Base-by-base conservation (phyloP, 2,888 invertebrate genomes). In the Plutella xylostella region DNA sequence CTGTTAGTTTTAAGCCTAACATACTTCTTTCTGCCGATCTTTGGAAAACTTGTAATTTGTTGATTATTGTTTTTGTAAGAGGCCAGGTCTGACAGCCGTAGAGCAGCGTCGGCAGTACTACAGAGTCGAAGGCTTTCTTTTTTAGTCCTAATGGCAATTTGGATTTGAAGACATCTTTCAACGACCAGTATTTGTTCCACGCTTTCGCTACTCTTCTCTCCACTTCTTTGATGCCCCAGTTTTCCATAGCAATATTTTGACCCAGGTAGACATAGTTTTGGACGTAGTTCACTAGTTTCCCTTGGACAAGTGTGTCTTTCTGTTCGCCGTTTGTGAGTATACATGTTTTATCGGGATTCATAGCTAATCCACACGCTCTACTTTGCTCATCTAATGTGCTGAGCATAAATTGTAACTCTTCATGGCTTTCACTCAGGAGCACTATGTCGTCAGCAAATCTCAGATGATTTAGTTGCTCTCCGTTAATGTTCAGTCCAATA, bases 381-480 rank as follows among this genome's bases (percentile, higher is more conserved):
- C 43, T 33, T 3, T 15, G n/a, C 12, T n/a, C n/a, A 15, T 22
- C 6, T 20, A 28, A 18, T 14, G n/a, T 22, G 14, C n/a, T 12
- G n/a, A 14, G 11, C 38, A 38, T 38, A n/a, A 14, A 21, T 38
- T 38, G 14, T 20, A 21, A n/a, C n/a, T 38, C 19, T 14, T 34
- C 15, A 6, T 22, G 19, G 4, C 14, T 35, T 19, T 22, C 20
- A 1, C 33, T 12, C 7, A 42, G 22, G 3, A 42, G 17, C 11
- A 42, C 42, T 5, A 42, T 42, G 22, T 42, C 34, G 17, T 42
- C 34, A 12, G 42, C 34, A 33, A 42, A 42, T 11, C 30, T 19
- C n/a, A 42, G 5, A 18, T 42, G 30, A 7, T 9, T 42, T 12
- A 42, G 11, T 11, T 30, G 11, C 19, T 42, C 9, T 4, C 19